phyloP scores from a whole-genome alignment of 2,888 invertebrate species.

The Pyrgus malvae region DNA sequence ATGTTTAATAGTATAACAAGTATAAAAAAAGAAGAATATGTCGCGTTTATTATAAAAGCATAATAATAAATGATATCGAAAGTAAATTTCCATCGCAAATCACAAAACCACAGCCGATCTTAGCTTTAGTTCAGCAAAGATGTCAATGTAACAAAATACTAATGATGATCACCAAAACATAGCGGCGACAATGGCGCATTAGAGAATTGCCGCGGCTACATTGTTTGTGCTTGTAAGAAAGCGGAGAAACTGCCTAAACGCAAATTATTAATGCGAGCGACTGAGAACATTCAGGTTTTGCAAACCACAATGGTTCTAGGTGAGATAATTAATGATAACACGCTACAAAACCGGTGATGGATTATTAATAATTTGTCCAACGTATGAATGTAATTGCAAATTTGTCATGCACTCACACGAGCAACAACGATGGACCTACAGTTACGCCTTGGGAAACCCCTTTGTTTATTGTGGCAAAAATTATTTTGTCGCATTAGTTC shows the following conservation, averaged over 20 bases:
- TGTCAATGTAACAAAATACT: slow-evolving; percentile 5
- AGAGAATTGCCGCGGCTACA: slow-evolving; percentile 20
- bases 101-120: slow-evolving; percentile 9
- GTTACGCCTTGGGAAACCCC: slow-evolving; percentile 1
- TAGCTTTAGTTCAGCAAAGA: slow-evolving; percentile 2
- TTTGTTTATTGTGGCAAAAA: not conserved
- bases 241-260: slow-evolving; percentile 29
- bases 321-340: slow-evolving; percentile 19
- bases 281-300: slow-evolving; percentile 22
- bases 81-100: not conserved
- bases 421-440: not conserved
- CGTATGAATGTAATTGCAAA: not conserved
- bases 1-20: not conserved
- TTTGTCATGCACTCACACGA: not conserved
- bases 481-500: no score
- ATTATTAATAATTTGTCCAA: slow-evolving; percentile 19
- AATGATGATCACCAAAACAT: slow-evolving; percentile 26
- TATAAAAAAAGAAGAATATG: not conserved
- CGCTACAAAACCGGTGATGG: slow-evolving; percentile 8
- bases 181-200: slow-evolving; percentile 17
- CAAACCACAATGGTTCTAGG: slow-evolving; percentile 16
- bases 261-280: slow-evolving; percentile 17
- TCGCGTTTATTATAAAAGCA: no score
- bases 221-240: slow-evolving; percentile 26
- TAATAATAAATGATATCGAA: no score